Evolutionary conservation across 2,113 vertebrate species (phyloP).

Genomic region (Bubo blakistoni): DNA sequence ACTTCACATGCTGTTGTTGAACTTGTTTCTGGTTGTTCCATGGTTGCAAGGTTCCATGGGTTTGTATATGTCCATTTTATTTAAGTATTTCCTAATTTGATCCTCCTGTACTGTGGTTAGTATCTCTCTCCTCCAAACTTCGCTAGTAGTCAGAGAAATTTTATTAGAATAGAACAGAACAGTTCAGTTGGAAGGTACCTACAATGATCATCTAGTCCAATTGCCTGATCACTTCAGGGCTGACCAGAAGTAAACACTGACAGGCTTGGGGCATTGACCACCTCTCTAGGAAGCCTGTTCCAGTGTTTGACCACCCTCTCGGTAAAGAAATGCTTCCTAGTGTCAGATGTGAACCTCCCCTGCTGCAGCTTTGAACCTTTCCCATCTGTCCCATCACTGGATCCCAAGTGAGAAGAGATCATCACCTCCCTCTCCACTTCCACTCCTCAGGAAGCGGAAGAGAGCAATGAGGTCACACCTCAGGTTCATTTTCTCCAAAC

Average conservation of each 20-base stretch:
- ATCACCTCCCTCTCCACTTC: background rate
- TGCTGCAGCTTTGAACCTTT: background rate
- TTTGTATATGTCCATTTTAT: background rate
- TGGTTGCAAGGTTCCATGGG: background rate
- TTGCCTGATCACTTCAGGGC: background rate
- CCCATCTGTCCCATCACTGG: fast-evolving
- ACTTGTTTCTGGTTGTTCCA: background rate
- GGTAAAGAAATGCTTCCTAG: background rate
- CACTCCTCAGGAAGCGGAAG: background rate
- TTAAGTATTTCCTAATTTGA: background rate
- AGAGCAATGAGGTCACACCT: background rate
- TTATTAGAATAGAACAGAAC: background rate
- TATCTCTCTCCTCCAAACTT: background rate
- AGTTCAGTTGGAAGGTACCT: background rate
- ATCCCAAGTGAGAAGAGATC: background rate
- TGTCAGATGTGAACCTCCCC: background rate
- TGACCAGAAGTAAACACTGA: background rate
- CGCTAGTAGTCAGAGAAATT: background rate
- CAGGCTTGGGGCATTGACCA: background rate
- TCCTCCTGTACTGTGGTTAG: background rate
- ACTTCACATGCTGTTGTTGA: background rate
- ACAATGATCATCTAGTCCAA: background rate
- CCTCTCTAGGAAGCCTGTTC: background rate
- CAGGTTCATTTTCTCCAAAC: background rate
- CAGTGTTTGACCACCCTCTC: background rate